Evolutionary conservation across 2,888 invertebrate genomes (phyloP), one percentile per base, ranked within the genome.

Genomic region (Xanthorhoe spadicearia): DNA sequence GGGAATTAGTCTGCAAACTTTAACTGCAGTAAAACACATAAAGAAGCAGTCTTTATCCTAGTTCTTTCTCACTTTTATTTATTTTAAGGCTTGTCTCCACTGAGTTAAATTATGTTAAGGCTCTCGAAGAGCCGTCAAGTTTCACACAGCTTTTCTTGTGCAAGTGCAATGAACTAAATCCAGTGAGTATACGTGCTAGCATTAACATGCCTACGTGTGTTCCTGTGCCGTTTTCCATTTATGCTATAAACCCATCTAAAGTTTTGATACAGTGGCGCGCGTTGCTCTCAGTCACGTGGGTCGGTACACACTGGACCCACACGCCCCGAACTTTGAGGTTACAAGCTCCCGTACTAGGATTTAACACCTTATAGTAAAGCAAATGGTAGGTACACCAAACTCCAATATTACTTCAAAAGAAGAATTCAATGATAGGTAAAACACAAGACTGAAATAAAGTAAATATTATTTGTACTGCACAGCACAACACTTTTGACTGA

Each of bases 171-270:
- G 53, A 59, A 64, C 50, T 55, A 43, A 51, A 28, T 53, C 17
- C 49, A 28, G 28, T 58, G 53, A 49, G 58, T 59, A 18, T 52
- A 56, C 64, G 55, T 59, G 57, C 67, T 69, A 66, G 64, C 67
- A 66, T 69, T 68, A 63, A 68, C 67, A 58, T 65, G 68, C 52
- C 59, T 67, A 71, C 71, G 69, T 68, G 66, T 60, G 68, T 68
- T 68, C 66, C 64, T 66, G 64, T 64, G 65, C 64, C 66, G 66
- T 69, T 64, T 69, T 57, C 66, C 70, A 70, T 71, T 71, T 68
- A 68, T 64, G 71, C 66, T 69, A 70, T 72, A 72, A 72, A 72
- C 72, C 66, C 69, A 69, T 69, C 70, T 65, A 68, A 74, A 74
- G 53, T 72, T 72, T 74, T 74, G 70, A 70, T 70, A 68, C 72